Evolutionary conservation across 1,140 invertebrate genomes (phyloP).

Genomic region (Drosophila pachea): DNA sequence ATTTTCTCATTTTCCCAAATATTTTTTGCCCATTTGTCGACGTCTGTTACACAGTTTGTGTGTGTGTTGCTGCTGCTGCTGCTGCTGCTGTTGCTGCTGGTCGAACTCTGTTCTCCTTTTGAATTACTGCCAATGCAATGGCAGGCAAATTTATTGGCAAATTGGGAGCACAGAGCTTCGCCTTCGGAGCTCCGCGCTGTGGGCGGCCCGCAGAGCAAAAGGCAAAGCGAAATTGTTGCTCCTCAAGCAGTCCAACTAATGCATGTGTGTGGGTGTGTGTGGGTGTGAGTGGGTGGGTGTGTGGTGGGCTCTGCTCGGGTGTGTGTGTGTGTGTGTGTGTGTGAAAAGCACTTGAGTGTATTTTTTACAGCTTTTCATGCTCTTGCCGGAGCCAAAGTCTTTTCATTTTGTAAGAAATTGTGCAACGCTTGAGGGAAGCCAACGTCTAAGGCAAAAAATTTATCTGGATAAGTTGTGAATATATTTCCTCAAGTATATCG

Average conservation of each 20-base stretch:
- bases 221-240: conserved; percentile 27
- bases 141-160: conserved; percentile 76
- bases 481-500: too few species aligned
- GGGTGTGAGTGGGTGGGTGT: neutral
- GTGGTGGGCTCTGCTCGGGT: too few species aligned
- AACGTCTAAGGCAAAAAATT: neutral
- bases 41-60: conserved; percentile 8
- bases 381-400: conserved; percentile 4
- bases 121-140: conserved; percentile 67
- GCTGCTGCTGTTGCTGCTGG: conserved; percentile 24
- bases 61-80: neutral
- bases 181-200: conserved; percentile 30
- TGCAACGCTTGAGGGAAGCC: conserved; percentile 1
- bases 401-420: conserved; percentile 3
- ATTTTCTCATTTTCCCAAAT: conserved; percentile 34
- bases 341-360: conserved; percentile 58
- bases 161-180: conserved; percentile 72
- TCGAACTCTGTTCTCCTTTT: conserved; percentile 45
- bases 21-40: conserved; percentile 25
- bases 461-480: neutral
- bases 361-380: conserved; percentile 66
- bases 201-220: conserved; percentile 10
- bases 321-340: conserved; percentile 13
- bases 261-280: neutral
- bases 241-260: conserved; percentile 16